Conservation (phyloP, 2,113 vertebrate species). For the Genyomyrus donnyi region DNA sequence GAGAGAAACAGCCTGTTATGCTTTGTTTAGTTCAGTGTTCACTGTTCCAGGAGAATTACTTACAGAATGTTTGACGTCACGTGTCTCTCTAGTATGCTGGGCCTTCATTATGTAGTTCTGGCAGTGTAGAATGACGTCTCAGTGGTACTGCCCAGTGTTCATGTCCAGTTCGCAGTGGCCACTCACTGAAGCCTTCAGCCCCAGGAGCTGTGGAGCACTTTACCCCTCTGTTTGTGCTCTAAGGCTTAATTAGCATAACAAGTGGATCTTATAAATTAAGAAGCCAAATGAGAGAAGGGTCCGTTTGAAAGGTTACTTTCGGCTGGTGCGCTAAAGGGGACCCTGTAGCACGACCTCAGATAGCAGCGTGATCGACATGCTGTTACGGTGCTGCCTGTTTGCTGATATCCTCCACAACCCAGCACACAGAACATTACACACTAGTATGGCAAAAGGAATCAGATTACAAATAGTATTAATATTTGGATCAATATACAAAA, state of each 20-base stretch:
- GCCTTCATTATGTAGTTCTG: background rate
- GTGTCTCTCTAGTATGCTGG: background rate
- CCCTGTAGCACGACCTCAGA: background rate
- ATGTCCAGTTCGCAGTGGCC: background rate
- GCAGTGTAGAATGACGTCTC: background rate
- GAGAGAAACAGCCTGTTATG: background rate
- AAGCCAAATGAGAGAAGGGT: background rate
- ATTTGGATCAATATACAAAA: background rate
- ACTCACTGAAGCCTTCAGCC: background rate
- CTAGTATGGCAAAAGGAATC: background rate
- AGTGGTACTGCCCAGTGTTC: background rate
- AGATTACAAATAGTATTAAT: background rate
- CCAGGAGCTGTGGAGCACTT: background rate
- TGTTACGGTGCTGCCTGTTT: background rate
- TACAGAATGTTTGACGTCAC: background rate
- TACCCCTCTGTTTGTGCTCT: background rate
- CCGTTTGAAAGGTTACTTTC: background rate
- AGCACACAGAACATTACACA: background rate
- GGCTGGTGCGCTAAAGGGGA: background rate
- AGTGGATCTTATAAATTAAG: background rate
- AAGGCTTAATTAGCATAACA: background rate
- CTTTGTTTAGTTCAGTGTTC: background rate
- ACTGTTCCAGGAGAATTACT: background rate
- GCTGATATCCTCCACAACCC: background rate
- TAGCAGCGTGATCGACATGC: background rate